Base-by-base conservation (phyloP, 2,888 invertebrate genomes). In the Ochropacha duplaris region DNA sequence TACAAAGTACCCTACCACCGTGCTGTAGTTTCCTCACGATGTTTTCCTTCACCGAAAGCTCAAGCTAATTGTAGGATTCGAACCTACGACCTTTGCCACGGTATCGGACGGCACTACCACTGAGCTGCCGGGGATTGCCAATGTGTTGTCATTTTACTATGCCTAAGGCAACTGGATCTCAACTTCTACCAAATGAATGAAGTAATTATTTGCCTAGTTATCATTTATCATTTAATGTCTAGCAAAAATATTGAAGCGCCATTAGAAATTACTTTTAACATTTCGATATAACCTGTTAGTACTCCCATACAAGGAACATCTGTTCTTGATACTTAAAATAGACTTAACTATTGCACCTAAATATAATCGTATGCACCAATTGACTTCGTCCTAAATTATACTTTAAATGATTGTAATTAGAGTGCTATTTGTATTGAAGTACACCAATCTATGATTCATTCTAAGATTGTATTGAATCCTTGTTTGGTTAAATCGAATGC, bases 401-500 rank as follows among this genome's bases (percentile, higher is more conserved):
- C 34, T 22, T 56, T 34, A 12, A 28, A 31, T 2, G 9, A 12
- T 28, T 19, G 12, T n/a, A 39, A 44, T 31, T 39, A 44, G 59
- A 50, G 70, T 69, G 65, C 66, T 58, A 64, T 68, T 70, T 74
- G 62, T 63, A 59, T 62, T 61, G 22, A 52, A 31, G 59, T 55
- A 57, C 61, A 62, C 54, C 50, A 54, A 58, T 58, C 65, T 69
- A 76, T 83, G 83, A 83, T 66, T 81, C 83, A 83, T 74, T 50
- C 19, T 44, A 9, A 16, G 44, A 50, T 50, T 49, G 57, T 57
- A 63, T 60, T 65, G 64, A 70, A 61, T 70, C 81, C 85, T 73
- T 83, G 62, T 84, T 76, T 81, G 84, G 84, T 74, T 76, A 84
- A 81, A 85, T 82, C 76, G 73, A 78, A 79, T 31, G 31, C 31